Evolutionary conservation across 2,888 invertebrate species (phyloP).

Genomic region (Eilema sororculum): DNA sequence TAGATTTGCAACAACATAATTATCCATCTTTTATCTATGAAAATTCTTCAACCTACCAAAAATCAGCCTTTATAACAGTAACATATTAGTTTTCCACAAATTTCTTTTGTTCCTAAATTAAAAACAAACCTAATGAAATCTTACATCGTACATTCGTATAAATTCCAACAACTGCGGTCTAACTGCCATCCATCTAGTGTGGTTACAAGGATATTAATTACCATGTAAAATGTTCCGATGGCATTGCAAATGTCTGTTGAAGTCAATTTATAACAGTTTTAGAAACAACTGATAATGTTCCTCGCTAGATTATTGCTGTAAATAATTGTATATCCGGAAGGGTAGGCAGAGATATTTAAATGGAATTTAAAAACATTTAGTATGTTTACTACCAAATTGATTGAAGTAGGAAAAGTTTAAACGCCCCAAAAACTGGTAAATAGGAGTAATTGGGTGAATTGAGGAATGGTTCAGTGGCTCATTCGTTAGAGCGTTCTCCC

Average conservation of each 20-base stretch:
- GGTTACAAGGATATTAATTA: conserved; percentile 17
- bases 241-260: neutral
- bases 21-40: too few species aligned
- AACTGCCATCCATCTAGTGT: conserved; percentile 10
- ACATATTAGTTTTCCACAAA: neutral
- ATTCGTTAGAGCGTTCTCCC: too few species aligned
- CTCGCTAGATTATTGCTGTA: neutral
- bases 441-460: too few species aligned
- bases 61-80: neutral
- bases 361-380: neutral
- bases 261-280: conserved; percentile 15
- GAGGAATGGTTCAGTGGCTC: too few species aligned
- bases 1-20: too few species aligned
- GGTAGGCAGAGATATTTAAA: too few species aligned
- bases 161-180: conserved; percentile 6
- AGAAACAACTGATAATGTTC: neutral
- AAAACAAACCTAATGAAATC: neutral
- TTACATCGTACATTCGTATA: neutral
- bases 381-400: too few species aligned
- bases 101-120: neutral
- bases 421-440: too few species aligned
- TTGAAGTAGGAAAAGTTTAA: too few species aligned
- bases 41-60: neutral
- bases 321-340: neutral
- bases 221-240: conserved; percentile 13